Base-by-base conservation (phyloP, 2,113 vertebrate species). In the Petromus typicus region DNA sequence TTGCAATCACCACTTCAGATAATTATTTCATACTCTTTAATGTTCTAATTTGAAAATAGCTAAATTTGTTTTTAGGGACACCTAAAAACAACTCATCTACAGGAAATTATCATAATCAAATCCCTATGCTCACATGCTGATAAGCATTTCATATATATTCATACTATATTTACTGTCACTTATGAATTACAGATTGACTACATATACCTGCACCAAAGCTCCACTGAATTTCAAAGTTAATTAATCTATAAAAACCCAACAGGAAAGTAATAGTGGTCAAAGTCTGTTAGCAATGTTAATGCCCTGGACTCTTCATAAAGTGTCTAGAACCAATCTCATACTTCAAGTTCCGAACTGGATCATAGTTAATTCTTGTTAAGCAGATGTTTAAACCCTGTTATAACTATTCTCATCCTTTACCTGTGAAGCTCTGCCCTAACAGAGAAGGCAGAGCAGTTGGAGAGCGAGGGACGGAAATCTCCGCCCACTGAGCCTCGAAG, bases 221-320 rank as follows among this genome's bases (percentile, higher is more conserved):
- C 16, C n/a, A 63, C 48, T 27, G 40, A 76, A 75, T 75, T 95
- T 92, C 61, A 92, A 96, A 96, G 67, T 82, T 79, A 95, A 90
- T 69, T 51, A 83, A 54, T 30, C 27, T 86, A 78, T 40, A 86
- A 89, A 95, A 83, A 45, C 59, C 63, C 81, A 92, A 86, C 40
- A 93, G 45, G 57, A 67, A 76, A 48, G 43, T 23, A 56, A 64
- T 63, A 87, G 80, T 69, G 20, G 83, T 95, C 88, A 88, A 94
- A 64, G 34, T 83, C 86, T 81, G 71, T 83, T 69, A 75, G 18
- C 61, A 76, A 18, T 57, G 23, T 51, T 59, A 48, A 43, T 54
- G n/a, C 80, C 84, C 51, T 93, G 56, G 82, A 40, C 64, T 90
- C 61, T 40, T 83, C n/a, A 63, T 23, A 87, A 40, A 80, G 30